Evolutionary conservation across 2,113 vertebrate species (phyloP), one percentile per base, ranked within the genome.

Genomic region (Bujurquina vittata): DNA sequence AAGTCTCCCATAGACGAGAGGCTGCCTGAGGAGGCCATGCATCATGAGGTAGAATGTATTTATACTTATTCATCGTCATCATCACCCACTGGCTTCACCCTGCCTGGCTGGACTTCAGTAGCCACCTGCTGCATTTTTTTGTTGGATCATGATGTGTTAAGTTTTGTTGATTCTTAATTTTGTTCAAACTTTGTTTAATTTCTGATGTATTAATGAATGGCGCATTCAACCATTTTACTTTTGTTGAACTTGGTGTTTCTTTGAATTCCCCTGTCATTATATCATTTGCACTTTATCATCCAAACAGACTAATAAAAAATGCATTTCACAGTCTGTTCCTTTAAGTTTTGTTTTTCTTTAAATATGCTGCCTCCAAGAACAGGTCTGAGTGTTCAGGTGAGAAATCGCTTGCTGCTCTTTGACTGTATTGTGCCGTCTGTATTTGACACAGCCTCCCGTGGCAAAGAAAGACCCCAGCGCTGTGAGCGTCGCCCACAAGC

Each of bases 381-480:
- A 54, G 1, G 0, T 20, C 7, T 14, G 2, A 15, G 9, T 69
- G 37, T 35, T 46, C 49, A 12, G n/a, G n/a, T 3, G n/a, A 55
- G 2, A 26, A 56, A 54, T 8, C 4, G 5, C 4, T 52, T 46
- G 7, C 14, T 65, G 10, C 52, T 67, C 20, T 62, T 62, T 83
- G 33, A 67, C 49, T 33, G 22, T 18, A 35, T 2, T 58, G 4
- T 54, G 0, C 33, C 62, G 31, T 86, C 78, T 88, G 40, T 86
- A 22, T 59, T 72, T 79, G 52, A 40, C 18, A 10, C 89, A 96
- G 96, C 96, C 96, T 58, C 95, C 95, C 0, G 95, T 96, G 67
- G 94, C 94, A 73, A 96, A 85, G 86, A 96, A 96, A 91, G 96
- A 96, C n/a, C 33, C 93, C 62, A 94, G 58, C n/a, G 79, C 96